phyloP scores from a whole-genome alignment of 2,797 vertebrate genomes.

The Syngnathus rostellatus region DNA sequence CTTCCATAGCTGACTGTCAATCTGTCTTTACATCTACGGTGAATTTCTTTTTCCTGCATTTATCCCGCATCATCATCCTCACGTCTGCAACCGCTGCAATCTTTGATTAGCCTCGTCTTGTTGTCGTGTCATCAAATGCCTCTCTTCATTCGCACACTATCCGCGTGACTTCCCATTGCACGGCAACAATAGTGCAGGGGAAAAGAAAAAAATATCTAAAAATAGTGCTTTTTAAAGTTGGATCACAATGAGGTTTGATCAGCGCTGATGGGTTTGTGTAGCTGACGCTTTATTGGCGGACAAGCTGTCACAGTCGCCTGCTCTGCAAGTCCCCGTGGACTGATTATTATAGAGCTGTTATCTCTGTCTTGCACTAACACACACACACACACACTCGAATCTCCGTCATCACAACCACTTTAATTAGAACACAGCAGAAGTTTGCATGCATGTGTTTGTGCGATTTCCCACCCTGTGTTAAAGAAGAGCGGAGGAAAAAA shows the following conservation, averaged over 20 bases:
- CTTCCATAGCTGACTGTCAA: constrained; percentile 18
- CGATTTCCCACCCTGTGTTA: not conserved
- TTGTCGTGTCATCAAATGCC: not conserved
- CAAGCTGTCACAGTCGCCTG: constrained; percentile 56
- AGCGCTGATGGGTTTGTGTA: constrained; percentile 20
- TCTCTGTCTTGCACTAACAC: constrained; percentile 20
- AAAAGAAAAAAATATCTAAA: constrained; percentile 4
- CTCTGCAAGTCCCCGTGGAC: constrained; percentile 50
- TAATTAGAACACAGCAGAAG: constrained; percentile 54
- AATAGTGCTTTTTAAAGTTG: constrained; percentile 24
- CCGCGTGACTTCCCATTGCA: not conserved
- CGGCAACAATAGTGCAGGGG: constrained; percentile 6
- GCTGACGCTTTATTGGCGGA: constrained; percentile 51
- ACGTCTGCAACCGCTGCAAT: constrained; percentile 18
- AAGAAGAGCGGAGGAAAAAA: not conserved
- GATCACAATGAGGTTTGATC: constrained; percentile 44
- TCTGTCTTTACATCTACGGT: constrained; percentile 7
- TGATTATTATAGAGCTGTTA: constrained; percentile 60
- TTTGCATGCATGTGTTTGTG: constrained; percentile 14
- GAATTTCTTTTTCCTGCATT: constrained; percentile 7
- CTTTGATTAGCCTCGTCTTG: constrained; percentile 10
- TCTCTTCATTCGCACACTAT: not conserved
- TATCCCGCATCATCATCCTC: constrained; percentile 12
- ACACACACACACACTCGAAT: constrained; percentile 28
- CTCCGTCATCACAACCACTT: constrained; percentile 56